Evolutionary conservation across 1,140 invertebrate genomes (phyloP).

Genomic region (Contarinia nasturtii): DNA sequence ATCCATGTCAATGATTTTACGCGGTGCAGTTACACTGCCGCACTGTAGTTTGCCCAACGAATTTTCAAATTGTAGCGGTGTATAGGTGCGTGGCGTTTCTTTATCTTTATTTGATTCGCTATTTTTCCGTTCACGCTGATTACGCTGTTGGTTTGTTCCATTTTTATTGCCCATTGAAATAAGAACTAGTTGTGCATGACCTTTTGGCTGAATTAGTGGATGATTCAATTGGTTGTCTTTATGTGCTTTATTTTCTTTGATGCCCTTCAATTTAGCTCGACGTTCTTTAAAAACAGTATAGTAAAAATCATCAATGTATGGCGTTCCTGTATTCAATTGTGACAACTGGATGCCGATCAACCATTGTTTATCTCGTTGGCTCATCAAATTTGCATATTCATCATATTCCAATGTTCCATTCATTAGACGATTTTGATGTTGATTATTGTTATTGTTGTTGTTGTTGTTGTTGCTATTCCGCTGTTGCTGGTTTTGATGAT

Average conservation of each 20-base stretch:
- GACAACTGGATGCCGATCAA: constrained; percentile 79
- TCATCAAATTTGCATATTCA: constrained; percentile 81
- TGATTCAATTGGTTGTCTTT: constrained; percentile 39
- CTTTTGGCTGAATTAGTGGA: constrained; percentile 28
- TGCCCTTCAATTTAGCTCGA: constrained; percentile 28
- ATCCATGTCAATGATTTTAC: constrained; percentile 84
- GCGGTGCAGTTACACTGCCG: constrained; percentile 75
- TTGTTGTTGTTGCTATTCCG: not conserved
- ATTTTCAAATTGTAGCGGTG: constrained; percentile 76
- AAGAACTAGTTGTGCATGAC: constrained; percentile 21
- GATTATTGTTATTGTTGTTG: constrained; percentile 2
- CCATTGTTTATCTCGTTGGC: constrained; percentile 78
- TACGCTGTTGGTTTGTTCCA: constrained; percentile 16
- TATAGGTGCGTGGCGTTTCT: constrained; percentile 37
- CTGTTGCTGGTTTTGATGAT: constrained; percentile 5
- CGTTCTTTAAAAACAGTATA: constrained; percentile 50
- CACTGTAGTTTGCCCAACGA: constrained; percentile 75
- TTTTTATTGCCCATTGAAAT: constrained; percentile 21
- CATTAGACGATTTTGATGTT: constrained; percentile 13
- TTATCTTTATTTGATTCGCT: constrained; percentile 28
- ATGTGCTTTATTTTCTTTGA: constrained; percentile 32
- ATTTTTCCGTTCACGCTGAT: constrained; percentile 28
- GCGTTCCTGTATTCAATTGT: constrained; percentile 69
- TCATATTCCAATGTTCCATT: constrained; percentile 30
- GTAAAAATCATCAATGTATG: constrained; percentile 73